Evolutionary conservation across 2,797 vertebrate species (phyloP), one percentile per base, ranked within the genome.

Genomic region (Lagorchestes hirsutus): DNA sequence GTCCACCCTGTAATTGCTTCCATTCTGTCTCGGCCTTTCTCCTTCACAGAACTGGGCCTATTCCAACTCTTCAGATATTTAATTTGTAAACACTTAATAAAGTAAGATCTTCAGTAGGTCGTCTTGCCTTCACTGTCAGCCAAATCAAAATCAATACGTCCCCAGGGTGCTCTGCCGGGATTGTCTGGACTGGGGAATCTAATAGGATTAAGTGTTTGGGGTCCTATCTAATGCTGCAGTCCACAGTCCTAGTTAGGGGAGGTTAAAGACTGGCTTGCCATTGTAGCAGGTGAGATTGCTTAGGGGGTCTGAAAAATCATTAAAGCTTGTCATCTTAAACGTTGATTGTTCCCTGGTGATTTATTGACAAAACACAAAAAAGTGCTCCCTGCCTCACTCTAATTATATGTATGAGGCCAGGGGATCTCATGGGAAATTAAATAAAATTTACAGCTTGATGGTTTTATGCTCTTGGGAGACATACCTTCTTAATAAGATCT

Each of bases 401-500:
- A 99, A 99, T 99, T 99, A 99, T 99, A 99, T 99, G 99, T 99
- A 99, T 99, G 99, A 99, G 99, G 99, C 99, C 99, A 99, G 98
- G 98, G 98, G 98, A 98, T 99, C 99, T 99, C 99, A 96, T 98
- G 99, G 99, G 99, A 99, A 99, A 99, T 99, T 99, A 99, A 99
- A 99, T 99, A 99, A 99, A 99, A 99, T 99, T 99, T 99, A 99
- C 98, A 99, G 99, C 99, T 99, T 99, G 99, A 99, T 99, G 99
- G 99, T 99, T 99, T 99, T 99, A 98, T 98, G 98, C 99, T 99
- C 99, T 98, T 98, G 99, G 99, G 99, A 99, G 99, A 99, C 99
- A 99, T 99, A 99, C 99, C 98, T 99, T 99, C 99, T 99, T 99
- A 99, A 99, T 99, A 99, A 99, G 99, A 99, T 99, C 99, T 99